A percentile compares a stretch with the other conserved stretches of the same genome.
These are phyloP conservation scores for Nephrotoma flavescens DNA, from an alignment of 2,888 invertebrate genomes.

Conservation along the genomic window DNA sequence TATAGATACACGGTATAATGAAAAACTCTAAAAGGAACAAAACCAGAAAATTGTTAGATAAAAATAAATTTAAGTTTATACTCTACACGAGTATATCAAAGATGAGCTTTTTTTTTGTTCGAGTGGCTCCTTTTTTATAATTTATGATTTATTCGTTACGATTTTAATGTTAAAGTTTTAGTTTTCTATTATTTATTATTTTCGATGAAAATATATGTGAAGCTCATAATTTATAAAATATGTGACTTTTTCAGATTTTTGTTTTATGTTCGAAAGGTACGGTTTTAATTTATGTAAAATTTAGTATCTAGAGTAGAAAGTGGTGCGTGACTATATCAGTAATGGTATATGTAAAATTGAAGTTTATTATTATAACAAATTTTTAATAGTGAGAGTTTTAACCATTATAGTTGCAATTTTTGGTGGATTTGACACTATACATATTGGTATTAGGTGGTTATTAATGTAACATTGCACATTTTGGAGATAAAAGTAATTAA, in stretches of 20 bases:
- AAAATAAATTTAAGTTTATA: background rate
- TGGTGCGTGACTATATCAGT: no score
- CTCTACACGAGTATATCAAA: background rate
- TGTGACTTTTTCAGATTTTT: background rate
- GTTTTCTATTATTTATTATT: background rate
- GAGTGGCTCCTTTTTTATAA: background rate
- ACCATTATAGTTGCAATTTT: no score
- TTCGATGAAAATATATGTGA: background rate
- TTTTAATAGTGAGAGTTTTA: no score
- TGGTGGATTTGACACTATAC: no score
- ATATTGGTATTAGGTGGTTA: no score
- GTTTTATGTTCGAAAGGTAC: background rate
- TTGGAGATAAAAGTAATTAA: no score
- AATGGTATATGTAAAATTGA: no score
- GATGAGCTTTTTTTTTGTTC: background rate
- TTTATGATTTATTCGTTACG: background rate
- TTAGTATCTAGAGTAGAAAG: no score
- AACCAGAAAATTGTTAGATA: background rate
- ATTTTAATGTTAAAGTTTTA: background rate
- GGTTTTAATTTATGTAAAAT: background rate
- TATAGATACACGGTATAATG: background rate
- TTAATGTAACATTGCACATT: no score
- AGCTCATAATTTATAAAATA: background rate
- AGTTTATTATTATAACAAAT: no score
- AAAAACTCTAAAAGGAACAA: background rate